These are phyloP conservation scores for Tolypeutes matacus DNA, from an alignment of 2,797 vertebrate species.

Conservation along the genomic window DNA sequence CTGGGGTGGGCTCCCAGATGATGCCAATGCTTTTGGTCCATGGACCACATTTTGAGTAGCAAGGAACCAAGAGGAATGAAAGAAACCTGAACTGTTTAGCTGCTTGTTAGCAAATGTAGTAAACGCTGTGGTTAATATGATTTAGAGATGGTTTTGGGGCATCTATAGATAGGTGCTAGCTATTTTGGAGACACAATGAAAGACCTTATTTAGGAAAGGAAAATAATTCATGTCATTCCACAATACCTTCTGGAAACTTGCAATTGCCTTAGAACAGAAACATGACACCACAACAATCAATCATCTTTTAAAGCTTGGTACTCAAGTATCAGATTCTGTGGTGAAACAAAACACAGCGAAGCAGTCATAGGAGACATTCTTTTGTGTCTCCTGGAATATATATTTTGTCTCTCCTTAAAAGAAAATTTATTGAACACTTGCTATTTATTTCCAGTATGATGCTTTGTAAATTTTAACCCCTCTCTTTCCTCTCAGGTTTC, in stretches of 20 bases:
- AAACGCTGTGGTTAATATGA: constrained; percentile 1
- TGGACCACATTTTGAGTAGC: constrained; percentile 2
- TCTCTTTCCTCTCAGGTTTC: constrained; percentile 19
- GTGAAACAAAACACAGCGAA: background rate
- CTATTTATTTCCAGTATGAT: constrained; percentile 22
- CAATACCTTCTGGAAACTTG: constrained; percentile 32
- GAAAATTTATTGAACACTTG: background rate
- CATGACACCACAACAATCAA: background rate
- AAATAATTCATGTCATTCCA: constrained; percentile 12
- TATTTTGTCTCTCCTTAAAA: background rate
- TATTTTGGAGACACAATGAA: constrained; percentile 31
- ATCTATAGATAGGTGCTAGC: background rate
- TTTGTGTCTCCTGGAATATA: constrained; percentile 20
- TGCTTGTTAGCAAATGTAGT: constrained; percentile 51
- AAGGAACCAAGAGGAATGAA: constrained; percentile 5
- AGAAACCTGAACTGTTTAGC: background rate
- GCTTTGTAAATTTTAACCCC: constrained; percentile 28
- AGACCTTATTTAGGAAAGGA: constrained; percentile 23
- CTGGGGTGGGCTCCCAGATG: background rate
- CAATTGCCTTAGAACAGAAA: constrained; percentile 40
- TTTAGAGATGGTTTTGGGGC: constrained; percentile 9
- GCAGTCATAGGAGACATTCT: background rate
- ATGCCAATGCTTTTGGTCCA: background rate
- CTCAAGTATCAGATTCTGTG: background rate
- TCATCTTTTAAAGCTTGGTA: constrained; percentile 38